Percentiles rank a stretch among this genome's conserved stretches.
Conservation (phyloP, 1,140 invertebrate genomes). For the Ceratoteleas bidentatus region DNA sequence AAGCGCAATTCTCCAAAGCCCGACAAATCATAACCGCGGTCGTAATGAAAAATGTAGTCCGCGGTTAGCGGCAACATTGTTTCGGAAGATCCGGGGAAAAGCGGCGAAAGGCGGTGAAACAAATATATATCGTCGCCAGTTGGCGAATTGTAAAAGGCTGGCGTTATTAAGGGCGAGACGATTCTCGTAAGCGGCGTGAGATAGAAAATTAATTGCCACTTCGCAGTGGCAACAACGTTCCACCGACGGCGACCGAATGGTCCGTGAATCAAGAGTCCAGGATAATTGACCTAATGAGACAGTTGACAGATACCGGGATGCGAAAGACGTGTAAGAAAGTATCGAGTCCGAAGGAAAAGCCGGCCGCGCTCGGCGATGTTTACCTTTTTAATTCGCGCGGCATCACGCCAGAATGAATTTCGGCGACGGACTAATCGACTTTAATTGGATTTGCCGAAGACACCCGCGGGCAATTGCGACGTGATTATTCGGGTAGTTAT, state of each 20-base stretch:
- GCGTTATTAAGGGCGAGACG: conserved; percentile 61
- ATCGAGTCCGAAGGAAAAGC: conserved; percentile 45
- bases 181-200: conserved; percentile 59
- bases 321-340: conserved; percentile 44
- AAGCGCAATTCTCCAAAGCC: conserved; percentile 42
- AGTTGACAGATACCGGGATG: conserved; percentile 29
- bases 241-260: conserved; percentile 37
- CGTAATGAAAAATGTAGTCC: conserved; percentile 48
- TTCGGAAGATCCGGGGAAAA: conserved; percentile 33
- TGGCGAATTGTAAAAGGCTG: conserved; percentile 48
- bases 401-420: conserved; percentile 40
- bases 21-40: conserved; percentile 47
- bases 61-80: conserved; percentile 34
- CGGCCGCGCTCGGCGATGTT: conserved; percentile 49
- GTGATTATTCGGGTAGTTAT: too few relatives aligned
- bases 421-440: too few relatives aligned
- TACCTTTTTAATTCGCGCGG: conserved; percentile 41
- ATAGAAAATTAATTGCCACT: conserved; percentile 66
- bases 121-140: conserved; percentile 49
- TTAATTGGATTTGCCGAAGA: conserved; percentile 5
- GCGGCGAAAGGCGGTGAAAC: conserved; percentile 44
- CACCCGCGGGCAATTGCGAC: too few relatives aligned
- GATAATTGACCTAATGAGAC: conserved; percentile 66
- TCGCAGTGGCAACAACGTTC: conserved; percentile 48
- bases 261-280: conserved; percentile 48